These are phyloP conservation scores for Perca flavescens DNA, from an alignment of 2,113 vertebrate genomes.

Conservation along the genomic window DNA sequence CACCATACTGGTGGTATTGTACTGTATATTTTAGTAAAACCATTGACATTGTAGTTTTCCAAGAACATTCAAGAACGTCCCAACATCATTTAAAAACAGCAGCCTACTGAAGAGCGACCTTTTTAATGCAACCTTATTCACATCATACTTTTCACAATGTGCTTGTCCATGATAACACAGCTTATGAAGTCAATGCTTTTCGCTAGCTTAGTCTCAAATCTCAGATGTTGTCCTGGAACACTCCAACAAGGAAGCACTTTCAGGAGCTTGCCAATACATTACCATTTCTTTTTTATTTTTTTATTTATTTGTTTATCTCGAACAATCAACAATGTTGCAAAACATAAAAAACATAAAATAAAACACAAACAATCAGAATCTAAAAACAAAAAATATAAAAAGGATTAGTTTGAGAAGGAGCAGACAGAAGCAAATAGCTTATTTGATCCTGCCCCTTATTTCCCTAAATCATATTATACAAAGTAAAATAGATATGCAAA, in stretches of 20 bases:
- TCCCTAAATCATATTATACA: no score
- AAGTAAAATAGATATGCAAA: no score
- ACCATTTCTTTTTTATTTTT: background rate
- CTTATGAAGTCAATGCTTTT: constrained; percentile 2
- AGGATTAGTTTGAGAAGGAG: no score
- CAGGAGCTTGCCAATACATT: background rate
- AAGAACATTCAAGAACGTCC: background rate
- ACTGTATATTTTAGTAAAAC: constrained; percentile 11
- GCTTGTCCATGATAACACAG: background rate
- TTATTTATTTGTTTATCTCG: no score
- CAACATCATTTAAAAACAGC: background rate
- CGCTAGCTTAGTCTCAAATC: background rate
- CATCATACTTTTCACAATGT: background rate
- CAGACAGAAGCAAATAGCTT: no score
- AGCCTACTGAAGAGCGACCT: background rate
- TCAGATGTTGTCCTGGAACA: background rate
- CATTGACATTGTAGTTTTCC: background rate
- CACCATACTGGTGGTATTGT: background rate
- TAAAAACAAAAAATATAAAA: no score
- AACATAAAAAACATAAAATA: no score
- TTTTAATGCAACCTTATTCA: constrained; percentile 10
- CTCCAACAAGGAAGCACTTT: background rate
- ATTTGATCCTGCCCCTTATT: no score
- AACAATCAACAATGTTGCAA: no score
- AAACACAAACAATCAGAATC: no score